Percentiles rank a stretch among this genome's conserved stretches.
phyloP scores from a whole-genome alignment of 2,113 vertebrate genomes.

The Lycaon pictus region DNA sequence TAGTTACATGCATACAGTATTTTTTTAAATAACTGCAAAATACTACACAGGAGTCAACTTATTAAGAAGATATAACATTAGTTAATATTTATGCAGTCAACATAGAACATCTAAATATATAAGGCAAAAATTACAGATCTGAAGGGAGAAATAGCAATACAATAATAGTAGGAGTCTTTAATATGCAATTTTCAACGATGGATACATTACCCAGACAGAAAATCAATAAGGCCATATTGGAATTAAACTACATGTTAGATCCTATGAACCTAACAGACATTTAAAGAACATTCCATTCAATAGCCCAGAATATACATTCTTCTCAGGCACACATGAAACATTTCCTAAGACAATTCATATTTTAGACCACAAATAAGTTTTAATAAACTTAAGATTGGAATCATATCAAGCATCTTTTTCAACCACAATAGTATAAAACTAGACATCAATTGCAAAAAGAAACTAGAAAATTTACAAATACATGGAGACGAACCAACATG shows the following conservation, averaged over 20 bases:
- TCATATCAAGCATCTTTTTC: neutral
- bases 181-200: neutral
- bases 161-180: neutral
- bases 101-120: neutral
- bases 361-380: neutral
- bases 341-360: neutral
- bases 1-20: neutral
- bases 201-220: neutral
- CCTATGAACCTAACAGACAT: neutral
- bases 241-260: neutral
- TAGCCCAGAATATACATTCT: neutral
- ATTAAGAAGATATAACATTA: neutral
- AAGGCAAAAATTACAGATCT: neutral
- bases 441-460: constrained; percentile 2
- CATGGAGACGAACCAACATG: neutral
- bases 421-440: neutral
- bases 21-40: neutral
- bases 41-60: neutral
- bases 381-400: neutral
- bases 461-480: neutral
- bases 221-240: neutral
- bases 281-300: constrained; percentile 8
- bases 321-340: neutral
- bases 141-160: neutral
- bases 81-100: neutral